phyloP scores from a whole-genome alignment of 2,888 invertebrate species.

The Nycteola revayana region DNA sequence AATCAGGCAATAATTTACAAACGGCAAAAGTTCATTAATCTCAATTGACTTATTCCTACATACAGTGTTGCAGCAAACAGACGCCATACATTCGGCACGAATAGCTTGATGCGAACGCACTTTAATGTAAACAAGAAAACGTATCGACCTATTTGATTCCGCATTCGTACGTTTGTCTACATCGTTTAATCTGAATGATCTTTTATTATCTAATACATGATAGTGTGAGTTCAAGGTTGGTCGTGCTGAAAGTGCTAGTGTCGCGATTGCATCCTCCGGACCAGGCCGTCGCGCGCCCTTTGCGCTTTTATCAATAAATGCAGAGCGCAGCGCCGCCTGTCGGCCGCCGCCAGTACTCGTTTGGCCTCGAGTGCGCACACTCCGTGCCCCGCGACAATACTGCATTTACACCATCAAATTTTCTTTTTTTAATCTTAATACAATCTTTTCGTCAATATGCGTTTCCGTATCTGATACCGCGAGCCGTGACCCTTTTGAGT shows the following conservation, averaged over 20 bases:
- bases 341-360: conserved; percentile 58
- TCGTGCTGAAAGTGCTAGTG: conserved; percentile 49
- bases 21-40: conserved; percentile 32
- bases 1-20: conserved; percentile 3
- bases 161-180: conserved; percentile 34
- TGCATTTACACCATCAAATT: conserved; percentile 57
- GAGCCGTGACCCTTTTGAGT: conserved; percentile 30
- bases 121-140: conserved; percentile 33
- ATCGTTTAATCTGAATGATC: conserved; percentile 55
- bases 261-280: conserved; percentile 38
- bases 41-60: conserved; percentile 15
- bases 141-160: conserved; percentile 21
- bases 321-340: conserved; percentile 60
- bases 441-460: conserved; percentile 52
- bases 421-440: conserved; percentile 54
- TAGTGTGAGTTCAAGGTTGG: conserved; percentile 73
- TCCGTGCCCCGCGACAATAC: conserved; percentile 61
- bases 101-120: conserved; percentile 27
- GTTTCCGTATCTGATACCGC: conserved; percentile 34
- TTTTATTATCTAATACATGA: conserved; percentile 66
- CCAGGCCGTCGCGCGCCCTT: conserved; percentile 53
- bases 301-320: conserved; percentile 75
- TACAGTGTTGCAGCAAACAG: conserved; percentile 16
- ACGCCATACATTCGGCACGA: conserved; percentile 17
- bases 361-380: conserved; percentile 69